Evolutionary conservation across 1,140 invertebrate species (phyloP), one percentile per base, ranked within the genome.

Genomic region (Sitophilus oryzae): DNA sequence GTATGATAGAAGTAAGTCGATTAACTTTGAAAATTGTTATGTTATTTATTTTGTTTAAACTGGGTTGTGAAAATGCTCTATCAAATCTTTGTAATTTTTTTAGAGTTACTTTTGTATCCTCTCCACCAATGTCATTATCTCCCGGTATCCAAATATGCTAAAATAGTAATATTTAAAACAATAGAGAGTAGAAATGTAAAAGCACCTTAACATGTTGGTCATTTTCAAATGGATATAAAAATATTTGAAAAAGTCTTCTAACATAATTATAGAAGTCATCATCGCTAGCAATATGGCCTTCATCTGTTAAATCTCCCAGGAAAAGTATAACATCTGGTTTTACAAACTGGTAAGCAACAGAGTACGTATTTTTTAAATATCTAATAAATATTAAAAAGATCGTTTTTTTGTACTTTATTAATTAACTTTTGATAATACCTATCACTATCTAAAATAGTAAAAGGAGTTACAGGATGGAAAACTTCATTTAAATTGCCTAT

Each of bases 101-200:
- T 22, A 74, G 64, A 35, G 82, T 85, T 34, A 93, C 81, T 71
- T 93, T 88, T 65, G 80, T 59, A 18, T 62, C 83, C 73, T 97
- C 93, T 19, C 93, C 93, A 18, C 93, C 93, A 61, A 96, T 91
- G 69, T 97, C 93, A 76, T 96, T 96, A 70, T 97, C 93, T 15
- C 93, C 93, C 30, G 92, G 89, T 54, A 96, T 71, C 76, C 86
- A 93, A 50, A 96, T 79, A 72, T 82, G 83, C 90, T 90, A 67
- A 38, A 79, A 77, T 15, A 14, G 15, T 8, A 16, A 15, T 22
- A 25, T 25, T 20, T 43, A 8, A 43, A 22, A 43, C 6, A 43
- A 8, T 6, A 11, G 9, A 5, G 16, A 11, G 5, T 11, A 38
- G n/a, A 18, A 10, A 3, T 20, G 21, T 23, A 15, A 20, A 2